A percentile compares a stretch with the other conserved stretches of the same genome.
Conservation (phyloP, 1,140 invertebrate species). For the Drosophila kurseongensis region DNA sequence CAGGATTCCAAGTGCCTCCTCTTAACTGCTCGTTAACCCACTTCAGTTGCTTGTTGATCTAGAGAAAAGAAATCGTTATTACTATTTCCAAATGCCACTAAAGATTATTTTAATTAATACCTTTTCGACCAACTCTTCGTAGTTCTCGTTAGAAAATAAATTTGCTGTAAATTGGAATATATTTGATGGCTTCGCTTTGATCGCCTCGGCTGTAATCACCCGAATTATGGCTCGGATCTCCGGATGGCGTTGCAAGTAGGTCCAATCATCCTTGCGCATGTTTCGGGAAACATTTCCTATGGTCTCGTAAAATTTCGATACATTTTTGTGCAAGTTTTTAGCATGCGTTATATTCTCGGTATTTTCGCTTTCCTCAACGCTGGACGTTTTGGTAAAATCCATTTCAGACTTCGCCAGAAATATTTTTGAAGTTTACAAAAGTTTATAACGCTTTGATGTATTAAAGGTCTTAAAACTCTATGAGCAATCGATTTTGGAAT, state of each 20-base stretch:
- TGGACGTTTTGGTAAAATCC: conserved; percentile 7
- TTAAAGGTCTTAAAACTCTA: neutral
- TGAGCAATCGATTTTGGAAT: neutral
- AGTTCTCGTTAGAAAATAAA: conserved; percentile 29
- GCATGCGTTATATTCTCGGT: neutral
- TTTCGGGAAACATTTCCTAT: conserved; percentile 36
- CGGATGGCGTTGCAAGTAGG: conserved; percentile 44
- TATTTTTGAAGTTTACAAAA: neutral
- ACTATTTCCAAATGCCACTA: neutral
- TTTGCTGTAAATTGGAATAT: conserved; percentile 35
- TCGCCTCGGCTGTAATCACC: conserved; percentile 40
- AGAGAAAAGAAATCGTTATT: neutral
- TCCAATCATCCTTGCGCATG: conserved; percentile 49
- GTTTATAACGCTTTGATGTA: no score
- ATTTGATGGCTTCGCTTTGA: conserved; percentile 15
- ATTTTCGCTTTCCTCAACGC: conserved; percentile 1
- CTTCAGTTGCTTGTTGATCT: conserved; percentile 63
- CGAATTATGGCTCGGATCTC: conserved; percentile 65
- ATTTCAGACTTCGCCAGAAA: neutral
- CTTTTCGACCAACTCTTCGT: conserved; percentile 14
- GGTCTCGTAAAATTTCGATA: conserved; percentile 38
- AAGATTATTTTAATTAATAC: neutral
- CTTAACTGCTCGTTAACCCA: conserved; percentile 40
- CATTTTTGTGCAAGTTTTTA: conserved; percentile 9
- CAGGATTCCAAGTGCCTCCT: conserved; percentile 15